Conservation (phyloP, 2,113 vertebrate genomes). For the Burhinus bistriatus region DNA sequence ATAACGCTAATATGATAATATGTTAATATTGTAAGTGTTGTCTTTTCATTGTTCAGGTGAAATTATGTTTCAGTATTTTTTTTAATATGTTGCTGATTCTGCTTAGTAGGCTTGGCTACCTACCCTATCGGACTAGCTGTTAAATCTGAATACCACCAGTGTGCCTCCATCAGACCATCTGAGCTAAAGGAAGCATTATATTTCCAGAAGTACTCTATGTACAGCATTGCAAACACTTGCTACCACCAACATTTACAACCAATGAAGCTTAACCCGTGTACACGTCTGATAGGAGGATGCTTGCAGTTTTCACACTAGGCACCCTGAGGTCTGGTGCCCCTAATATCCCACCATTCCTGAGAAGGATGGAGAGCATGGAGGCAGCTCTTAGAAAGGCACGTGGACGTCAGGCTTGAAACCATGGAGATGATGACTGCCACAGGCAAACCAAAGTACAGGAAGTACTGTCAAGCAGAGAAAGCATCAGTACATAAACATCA, state of each 20-base stretch:
- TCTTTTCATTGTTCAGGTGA: background rate
- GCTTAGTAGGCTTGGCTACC: background rate
- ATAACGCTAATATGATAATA: too few relatives aligned
- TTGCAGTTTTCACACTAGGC: background rate
- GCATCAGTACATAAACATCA: background rate
- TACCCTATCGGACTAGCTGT: background rate
- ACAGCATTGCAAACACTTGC: background rate
- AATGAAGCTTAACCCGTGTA: background rate
- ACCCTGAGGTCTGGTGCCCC: background rate
- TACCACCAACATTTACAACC: background rate
- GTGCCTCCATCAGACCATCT: background rate
- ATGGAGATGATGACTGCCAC: background rate
- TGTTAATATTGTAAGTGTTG: background rate
- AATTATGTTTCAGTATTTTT: background rate
- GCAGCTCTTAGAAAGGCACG: background rate
- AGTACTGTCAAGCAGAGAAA: background rate
- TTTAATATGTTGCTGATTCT: background rate
- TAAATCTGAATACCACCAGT: background rate
- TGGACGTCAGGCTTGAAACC: background rate
- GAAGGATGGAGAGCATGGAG: rapidly evolving
- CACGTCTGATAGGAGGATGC: background rate
- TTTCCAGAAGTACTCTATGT: background rate
- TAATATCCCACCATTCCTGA: background rate
- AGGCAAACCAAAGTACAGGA: background rate
- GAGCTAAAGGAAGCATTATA: background rate